A percentile compares a stretch with the other conserved stretches of the same genome.
Conservation (phyloP, 2,797 vertebrate species). For the Anomalospiza imberbis region DNA sequence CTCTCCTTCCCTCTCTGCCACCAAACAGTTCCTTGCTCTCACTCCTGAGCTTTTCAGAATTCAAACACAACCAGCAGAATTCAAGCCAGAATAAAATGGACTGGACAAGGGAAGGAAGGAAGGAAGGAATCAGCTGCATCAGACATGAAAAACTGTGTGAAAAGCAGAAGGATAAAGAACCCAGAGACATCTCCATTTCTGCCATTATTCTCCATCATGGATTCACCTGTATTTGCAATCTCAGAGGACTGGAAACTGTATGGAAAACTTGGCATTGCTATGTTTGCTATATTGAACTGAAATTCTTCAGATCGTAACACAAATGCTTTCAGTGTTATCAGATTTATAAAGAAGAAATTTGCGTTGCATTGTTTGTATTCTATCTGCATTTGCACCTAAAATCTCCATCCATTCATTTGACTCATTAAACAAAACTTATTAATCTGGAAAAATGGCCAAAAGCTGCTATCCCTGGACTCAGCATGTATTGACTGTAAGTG, state of each 20-base stretch:
- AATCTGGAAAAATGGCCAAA: not conserved
- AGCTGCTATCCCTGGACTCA: not conserved
- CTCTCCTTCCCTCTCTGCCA: not conserved
- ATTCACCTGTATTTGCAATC: not conserved
- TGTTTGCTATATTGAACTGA: not conserved
- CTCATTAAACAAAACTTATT: not conserved
- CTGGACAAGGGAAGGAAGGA: not conserved
- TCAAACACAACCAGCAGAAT: not conserved
- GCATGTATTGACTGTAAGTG: rapidly evolving
- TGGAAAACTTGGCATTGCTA: not conserved
- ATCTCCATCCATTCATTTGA: not conserved
- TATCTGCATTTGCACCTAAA: not conserved
- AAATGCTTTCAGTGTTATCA: not conserved
- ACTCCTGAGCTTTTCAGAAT: not conserved
- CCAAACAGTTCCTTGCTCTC: not conserved
- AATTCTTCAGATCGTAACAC: not conserved
- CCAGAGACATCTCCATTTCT: not conserved
- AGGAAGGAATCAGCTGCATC: not conserved
- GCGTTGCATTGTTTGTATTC: not conserved
- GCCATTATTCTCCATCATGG: not conserved
- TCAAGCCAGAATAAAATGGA: not conserved
- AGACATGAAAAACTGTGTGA: not conserved
- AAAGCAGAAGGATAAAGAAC: not conserved
- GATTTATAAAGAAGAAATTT: not conserved
- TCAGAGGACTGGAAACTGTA: not conserved